phyloP scores from a whole-genome alignment of 2,797 vertebrate species.

The Scarus forsteni region DNA sequence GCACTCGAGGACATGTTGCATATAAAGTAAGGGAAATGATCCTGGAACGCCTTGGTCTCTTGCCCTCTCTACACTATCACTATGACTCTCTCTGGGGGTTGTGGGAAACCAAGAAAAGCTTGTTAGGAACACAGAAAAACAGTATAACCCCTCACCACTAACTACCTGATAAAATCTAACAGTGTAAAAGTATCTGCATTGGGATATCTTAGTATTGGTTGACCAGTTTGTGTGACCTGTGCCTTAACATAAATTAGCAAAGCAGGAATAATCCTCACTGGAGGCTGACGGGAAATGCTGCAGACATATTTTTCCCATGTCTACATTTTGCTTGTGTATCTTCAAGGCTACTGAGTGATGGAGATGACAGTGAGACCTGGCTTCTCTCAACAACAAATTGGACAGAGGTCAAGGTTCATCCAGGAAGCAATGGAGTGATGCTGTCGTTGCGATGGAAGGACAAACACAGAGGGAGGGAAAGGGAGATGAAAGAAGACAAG shows the following conservation, averaged over 20 bases:
- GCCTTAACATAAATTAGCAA: conserved; percentile 9
- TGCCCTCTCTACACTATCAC: not conserved
- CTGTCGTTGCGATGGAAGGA: conserved; percentile 64
- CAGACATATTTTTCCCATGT: conserved; percentile 10
- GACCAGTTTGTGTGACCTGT: conserved; percentile 14
- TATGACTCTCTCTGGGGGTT: conserved; percentile 37
- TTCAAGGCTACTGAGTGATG: conserved; percentile 40
- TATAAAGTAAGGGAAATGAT: conserved; percentile 28
- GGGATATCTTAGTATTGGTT: conserved; percentile 13
- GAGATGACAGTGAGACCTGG: conserved; percentile 70
- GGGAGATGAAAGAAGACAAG: conserved; percentile 65
- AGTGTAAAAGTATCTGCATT: not conserved
- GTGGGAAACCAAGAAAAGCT: conserved; percentile 14
- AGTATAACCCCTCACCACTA: conserved; percentile 1
- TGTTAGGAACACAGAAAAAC: conserved; percentile 17
- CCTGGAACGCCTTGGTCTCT: conserved; percentile 49
- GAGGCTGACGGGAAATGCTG: conserved; percentile 35
- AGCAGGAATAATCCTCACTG: not conserved
- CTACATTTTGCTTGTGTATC: conserved; percentile 23
- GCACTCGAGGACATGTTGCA: conserved; percentile 43
- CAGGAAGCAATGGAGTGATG: conserved; percentile 71
- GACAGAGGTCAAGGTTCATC: conserved; percentile 67
- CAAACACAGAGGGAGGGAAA: conserved; percentile 54
- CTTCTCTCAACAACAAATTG: conserved; percentile 69
- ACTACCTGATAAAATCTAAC: conserved; percentile 13